Evolutionary conservation across 2,888 invertebrate genomes (phyloP), one percentile per base, ranked within the genome.

Genomic region (Scaptomyza cyrtandrae): DNA sequence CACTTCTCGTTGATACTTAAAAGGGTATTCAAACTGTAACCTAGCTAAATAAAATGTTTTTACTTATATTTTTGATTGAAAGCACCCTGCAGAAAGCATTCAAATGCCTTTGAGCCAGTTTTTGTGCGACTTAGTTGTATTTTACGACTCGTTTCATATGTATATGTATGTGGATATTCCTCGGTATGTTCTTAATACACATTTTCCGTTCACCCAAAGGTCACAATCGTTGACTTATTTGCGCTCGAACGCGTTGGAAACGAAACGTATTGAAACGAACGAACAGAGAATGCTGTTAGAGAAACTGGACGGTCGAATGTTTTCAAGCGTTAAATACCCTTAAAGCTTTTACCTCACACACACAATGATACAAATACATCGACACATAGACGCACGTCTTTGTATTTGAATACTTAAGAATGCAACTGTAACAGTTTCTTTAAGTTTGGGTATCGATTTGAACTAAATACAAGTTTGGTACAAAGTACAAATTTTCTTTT

Each of bases 221-320:
- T 80, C 75, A 65, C 58, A 75, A 69, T 60, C 70, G 59, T 58
- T 70, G 86, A 84, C 86, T 88, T 83, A 75, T 75, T 75, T 55
- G 53, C 78, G 72, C 72, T 70, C 41, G 67, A 80, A 77, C 78
- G 65, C 78, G 44, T 52, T 64, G 49, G 14, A 4, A 39, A 63
- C 56, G 71, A 86, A 80, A 66, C 63, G 49, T 67, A 71, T 78
- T 54, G 69, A 61, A 62, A 58, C 49, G 45, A 60, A 64, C 35
- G 52, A 49, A 41, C 44, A 46, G 41, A 43, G 56, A 43, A 60
- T 35, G 52, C 37, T 45, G 33, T 7, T 33, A 50, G 37, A 52
- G 45, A 55, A 63, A 63, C 43, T 52, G 59, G 44, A 62, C 19
- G 50, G 56, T 49, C 65, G 49, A 63, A 46, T 31, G 43, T 56